Evolutionary conservation across 2,888 invertebrate species (phyloP), one percentile per base, ranked within the genome.

Genomic region (Agriopis marginaria): DNA sequence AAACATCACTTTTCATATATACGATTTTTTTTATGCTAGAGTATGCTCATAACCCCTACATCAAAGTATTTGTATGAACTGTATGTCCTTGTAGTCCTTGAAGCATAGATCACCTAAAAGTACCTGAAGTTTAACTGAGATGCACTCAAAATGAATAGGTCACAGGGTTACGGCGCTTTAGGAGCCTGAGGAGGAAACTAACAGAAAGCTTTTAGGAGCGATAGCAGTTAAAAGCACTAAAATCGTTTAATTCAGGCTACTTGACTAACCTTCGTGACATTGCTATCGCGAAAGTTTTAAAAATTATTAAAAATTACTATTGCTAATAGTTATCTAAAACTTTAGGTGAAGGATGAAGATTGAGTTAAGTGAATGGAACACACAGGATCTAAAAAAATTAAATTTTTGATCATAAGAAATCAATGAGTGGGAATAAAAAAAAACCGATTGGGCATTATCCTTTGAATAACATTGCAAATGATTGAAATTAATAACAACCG

Each of bases 171-270:
- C 53, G 23, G 17, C 17, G 61, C 14, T 53, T 45, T 12, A 53
- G 2, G 42, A 45, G 39, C 23, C 12, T 3, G 42, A 32, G 5
- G 12, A 55, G 55, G 49, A 54, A 66, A 66, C 61, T 56, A 56
- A 62, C 51, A 63, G 23, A 60, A 63, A 67, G 67, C 67, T 67
- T 62, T 62, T 58, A 67, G 62, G 14, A 50, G n/a, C 40, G 55
- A 53, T 62, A 51, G 62, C 44, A 50, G 62, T 23, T 53, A n/a
- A 62, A 50, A 62, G 56, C 67, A 50, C 58, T 56, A n/a, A n/a
- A n/a, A n/a, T n/a, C n/a, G n/a, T n/a, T n/a, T n/a, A n/a, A n/a
- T n/a, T n/a, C n/a, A n/a, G n/a, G n/a, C n/a, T n/a, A n/a, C n/a
- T n/a, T n/a, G n/a, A n/a, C n/a, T n/a, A 62, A 45, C 67, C 50